These are phyloP conservation scores for Brachyhypopomus gauderio DNA, from an alignment of 2,113 vertebrate species.

Conservation along the genomic window DNA sequence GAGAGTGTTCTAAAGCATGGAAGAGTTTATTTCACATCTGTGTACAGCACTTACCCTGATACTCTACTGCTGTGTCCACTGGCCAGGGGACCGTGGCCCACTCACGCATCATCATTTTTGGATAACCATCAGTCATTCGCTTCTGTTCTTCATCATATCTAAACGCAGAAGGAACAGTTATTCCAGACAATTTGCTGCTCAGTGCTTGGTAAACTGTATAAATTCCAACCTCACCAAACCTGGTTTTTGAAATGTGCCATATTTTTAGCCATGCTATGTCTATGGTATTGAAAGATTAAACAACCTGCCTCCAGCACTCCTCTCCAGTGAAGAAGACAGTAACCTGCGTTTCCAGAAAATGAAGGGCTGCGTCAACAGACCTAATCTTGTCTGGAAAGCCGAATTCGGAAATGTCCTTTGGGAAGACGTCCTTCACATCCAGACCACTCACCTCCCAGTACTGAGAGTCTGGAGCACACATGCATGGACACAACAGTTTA, in stretches of 20 bases:
- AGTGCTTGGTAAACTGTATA: too few species aligned
- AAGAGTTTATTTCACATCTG: too few species aligned
- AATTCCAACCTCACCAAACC: too few species aligned
- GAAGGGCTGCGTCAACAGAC: conserved; percentile 82
- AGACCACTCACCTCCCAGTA: conserved; percentile 84
- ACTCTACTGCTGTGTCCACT: conserved; percentile 76
- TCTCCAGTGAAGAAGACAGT: conserved; percentile 85
- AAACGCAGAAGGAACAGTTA: not conserved
- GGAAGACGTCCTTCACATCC: conserved; percentile 76
- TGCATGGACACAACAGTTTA: not conserved
- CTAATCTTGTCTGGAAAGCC: conserved; percentile 82
- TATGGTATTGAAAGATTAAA: not conserved
- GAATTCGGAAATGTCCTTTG: conserved; percentile 81
- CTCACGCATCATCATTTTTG: conserved; percentile 72
- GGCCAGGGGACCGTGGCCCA: conserved; percentile 79
- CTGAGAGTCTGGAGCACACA: conserved; percentile 73
- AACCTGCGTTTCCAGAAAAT: conserved; percentile 70
- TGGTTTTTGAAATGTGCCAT: too few species aligned
- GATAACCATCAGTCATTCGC: conserved; percentile 75
- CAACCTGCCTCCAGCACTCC: conserved; percentile 83
- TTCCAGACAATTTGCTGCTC: not conserved
- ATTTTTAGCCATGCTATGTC: not conserved
- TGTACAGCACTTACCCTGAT: conserved; percentile 48
- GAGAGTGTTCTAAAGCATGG: too few species aligned
- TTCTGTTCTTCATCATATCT: conserved; percentile 78